Evolutionary conservation across 1,140 invertebrate species (phyloP).

Genomic region (Lepidurus arcticus): DNA sequence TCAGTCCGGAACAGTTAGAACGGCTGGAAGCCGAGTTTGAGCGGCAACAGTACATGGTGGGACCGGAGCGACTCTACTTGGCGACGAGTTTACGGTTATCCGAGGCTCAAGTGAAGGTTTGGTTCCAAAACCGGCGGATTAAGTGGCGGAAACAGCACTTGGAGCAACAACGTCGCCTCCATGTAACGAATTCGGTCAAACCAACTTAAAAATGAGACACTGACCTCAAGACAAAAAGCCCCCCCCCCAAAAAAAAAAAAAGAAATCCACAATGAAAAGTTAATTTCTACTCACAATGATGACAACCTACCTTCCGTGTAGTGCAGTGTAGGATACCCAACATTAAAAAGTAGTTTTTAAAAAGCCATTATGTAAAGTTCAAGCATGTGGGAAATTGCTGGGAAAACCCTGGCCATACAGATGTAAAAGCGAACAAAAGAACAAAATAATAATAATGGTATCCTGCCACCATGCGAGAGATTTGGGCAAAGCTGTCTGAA

Average conservation of each 20-base stretch:
- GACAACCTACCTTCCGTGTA: no score
- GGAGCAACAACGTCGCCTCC: constrained; percentile 62
- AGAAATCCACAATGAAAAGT: not conserved
- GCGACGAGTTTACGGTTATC: constrained; percentile 80
- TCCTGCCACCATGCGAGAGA: not conserved
- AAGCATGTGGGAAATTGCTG: no score
- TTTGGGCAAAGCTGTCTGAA: not conserved
- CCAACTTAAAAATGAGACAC: not conserved
- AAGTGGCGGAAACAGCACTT: constrained; percentile 93
- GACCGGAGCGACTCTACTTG: constrained; percentile 80
- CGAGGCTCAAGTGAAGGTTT: constrained; percentile 92
- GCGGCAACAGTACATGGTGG: constrained; percentile 91
- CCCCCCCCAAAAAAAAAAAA: not conserved
- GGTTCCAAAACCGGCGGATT: constrained; percentile 94
- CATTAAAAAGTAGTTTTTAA: no score
- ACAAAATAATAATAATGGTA: not conserved
- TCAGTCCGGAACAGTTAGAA: constrained; percentile 88
- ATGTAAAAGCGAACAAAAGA: not conserved
- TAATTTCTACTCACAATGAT: no score
- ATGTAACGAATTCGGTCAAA: not conserved
- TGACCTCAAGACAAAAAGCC: not conserved
- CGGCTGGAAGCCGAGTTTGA: constrained; percentile 86
- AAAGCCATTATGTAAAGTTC: no score
- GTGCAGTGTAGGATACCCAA: no score
- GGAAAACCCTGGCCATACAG: not conserved